phyloP scores from a whole-genome alignment of 2,797 vertebrate genomes.

The Anguilla pacifica region DNA sequence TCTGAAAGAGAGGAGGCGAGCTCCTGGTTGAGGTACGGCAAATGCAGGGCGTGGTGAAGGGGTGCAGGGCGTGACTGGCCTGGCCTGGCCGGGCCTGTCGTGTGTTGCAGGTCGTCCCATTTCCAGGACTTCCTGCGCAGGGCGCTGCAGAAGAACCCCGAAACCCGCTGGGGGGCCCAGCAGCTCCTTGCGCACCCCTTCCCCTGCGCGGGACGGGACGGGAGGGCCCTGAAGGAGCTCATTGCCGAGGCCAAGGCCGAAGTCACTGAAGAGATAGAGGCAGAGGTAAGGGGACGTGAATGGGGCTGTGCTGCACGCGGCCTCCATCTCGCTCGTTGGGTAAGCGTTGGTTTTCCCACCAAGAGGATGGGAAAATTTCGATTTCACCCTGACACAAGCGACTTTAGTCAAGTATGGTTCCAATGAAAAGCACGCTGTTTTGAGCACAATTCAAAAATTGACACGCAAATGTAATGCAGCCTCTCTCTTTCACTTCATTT shows the following conservation, averaged over 20 bases:
- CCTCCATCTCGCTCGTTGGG: neutral
- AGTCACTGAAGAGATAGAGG: slow-evolving; percentile 52
- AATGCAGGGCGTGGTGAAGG: neutral
- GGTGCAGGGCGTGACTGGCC: neutral
- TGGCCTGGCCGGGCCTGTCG: neutral
- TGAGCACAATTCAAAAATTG: neutral
- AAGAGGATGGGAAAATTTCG: neutral
- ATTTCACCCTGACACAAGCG: neutral
- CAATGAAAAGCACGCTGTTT: neutral
- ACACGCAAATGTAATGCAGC: neutral
- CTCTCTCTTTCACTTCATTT: neutral
- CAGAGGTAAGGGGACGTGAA: neutral
- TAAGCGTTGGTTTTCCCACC: neutral
- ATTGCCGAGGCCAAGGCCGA: slow-evolving; percentile 69
- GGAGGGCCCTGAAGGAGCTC: slow-evolving; percentile 60
- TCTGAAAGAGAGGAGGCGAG: neutral
- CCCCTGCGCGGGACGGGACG: slow-evolving; percentile 48
- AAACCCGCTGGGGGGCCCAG: slow-evolving; percentile 58
- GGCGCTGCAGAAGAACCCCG: slow-evolving; percentile 64
- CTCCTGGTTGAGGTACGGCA: neutral
- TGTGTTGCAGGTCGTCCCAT: slow-evolving; percentile 65
- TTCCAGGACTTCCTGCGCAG: slow-evolving; percentile 72
- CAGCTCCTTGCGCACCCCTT: slow-evolving; percentile 71
- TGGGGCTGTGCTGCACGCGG: neutral
- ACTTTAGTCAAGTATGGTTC: neutral